Evolutionary conservation across 2,888 invertebrate species (phyloP).

Genomic region (Aphrophora alni): DNA sequence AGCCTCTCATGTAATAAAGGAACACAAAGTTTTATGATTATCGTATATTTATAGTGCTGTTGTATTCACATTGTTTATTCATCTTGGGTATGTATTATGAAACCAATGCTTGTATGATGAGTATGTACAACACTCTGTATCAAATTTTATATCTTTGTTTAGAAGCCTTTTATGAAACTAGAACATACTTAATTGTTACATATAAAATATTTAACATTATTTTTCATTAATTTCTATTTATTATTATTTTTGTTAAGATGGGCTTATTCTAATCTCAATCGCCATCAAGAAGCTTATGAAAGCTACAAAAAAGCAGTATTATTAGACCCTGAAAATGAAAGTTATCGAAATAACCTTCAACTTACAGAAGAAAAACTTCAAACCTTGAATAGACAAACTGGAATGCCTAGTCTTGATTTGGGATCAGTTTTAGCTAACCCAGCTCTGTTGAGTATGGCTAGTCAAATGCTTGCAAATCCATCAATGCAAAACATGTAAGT

Average conservation of each 20-base stretch:
- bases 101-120: too few species aligned
- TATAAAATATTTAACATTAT: too few species aligned
- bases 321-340: slow-evolving; percentile 91
- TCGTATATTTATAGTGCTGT: too few species aligned
- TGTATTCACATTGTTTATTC: too few species aligned
- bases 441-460: slow-evolving; percentile 82
- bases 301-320: slow-evolving; percentile 88
- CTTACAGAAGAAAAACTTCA: slow-evolving; percentile 74
- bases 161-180: too few species aligned
- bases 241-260: slow-evolving; percentile 59
- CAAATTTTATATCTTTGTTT: too few species aligned
- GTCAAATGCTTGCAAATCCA: slow-evolving; percentile 84
- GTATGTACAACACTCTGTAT: too few species aligned
- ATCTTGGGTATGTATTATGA: too few species aligned
- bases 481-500: slow-evolving; percentile 66
- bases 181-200: too few species aligned
- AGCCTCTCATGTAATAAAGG: too few species aligned
- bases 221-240: too few species aligned
- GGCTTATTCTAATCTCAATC: slow-evolving; percentile 83
- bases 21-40: too few species aligned
- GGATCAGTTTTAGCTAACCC: slow-evolving; percentile 79
- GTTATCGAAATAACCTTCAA: slow-evolving; percentile 85
- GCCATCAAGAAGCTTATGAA: slow-evolving; percentile 81
- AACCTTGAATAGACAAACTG: neutral
- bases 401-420: slow-evolving; percentile 52